Conservation (phyloP, 37 sponge, comb jelly and placozoan species). For the Diacarnus erythraeanus region DNA sequence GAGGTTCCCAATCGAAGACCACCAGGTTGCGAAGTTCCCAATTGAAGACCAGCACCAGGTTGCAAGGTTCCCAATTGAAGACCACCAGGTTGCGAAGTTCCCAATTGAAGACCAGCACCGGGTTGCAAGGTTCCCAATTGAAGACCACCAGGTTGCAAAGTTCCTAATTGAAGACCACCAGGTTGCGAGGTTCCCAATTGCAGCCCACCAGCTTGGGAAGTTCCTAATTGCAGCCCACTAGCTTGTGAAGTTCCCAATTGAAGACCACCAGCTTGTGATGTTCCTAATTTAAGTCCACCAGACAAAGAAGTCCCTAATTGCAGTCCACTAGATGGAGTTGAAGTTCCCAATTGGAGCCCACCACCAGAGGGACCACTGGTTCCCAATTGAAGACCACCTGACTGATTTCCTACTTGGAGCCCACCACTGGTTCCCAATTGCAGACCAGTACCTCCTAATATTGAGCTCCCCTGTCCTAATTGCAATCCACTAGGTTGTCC, state of each 20-base stretch:
- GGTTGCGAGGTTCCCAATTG: slow-evolving; percentile 1
- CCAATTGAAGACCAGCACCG: slow-evolving; percentile 37
- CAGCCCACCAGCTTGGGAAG: slow-evolving; percentile 8
- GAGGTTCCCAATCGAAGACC: too few relatives aligned
- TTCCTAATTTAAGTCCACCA: slow-evolving; percentile 7
- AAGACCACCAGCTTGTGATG: slow-evolving; percentile 12
- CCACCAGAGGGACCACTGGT: background rate
- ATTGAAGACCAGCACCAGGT: too few relatives aligned
- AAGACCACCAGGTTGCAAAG: slow-evolving; percentile 9
- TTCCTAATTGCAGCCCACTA: background rate
- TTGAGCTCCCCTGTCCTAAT: background rate
- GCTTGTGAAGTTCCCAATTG: background rate
- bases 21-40: too few relatives aligned
- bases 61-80: too few relatives aligned
- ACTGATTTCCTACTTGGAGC: background rate
- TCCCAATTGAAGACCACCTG: slow-evolving; percentile 5
- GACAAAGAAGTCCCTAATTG: background rate
- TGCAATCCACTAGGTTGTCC: background rate
- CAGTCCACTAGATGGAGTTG: slow-evolving; percentile 5
- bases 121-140: slow-evolving; percentile 9
- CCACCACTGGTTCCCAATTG: slow-evolving; percentile 16
- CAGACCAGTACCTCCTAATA: background rate
- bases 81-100: too few relatives aligned
- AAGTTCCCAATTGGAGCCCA: slow-evolving; percentile 16
- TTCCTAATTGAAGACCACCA: too few relatives aligned